Evolutionary conservation across 2,797 vertebrate genomes (phyloP), one percentile per base, ranked within the genome.

Genomic region (Tapera naevia): DNA sequence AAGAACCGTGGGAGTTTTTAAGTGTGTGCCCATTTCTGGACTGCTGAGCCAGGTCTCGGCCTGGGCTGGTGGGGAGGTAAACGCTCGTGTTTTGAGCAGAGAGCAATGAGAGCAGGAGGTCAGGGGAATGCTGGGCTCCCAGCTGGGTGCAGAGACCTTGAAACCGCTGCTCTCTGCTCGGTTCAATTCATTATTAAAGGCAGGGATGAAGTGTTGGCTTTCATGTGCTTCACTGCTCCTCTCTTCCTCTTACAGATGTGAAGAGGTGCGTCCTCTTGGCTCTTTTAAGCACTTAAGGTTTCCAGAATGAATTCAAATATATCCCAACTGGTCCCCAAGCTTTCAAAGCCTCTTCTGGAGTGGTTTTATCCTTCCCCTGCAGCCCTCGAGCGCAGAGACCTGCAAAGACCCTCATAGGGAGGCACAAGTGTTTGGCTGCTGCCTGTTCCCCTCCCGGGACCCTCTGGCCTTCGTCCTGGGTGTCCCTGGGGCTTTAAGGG

Each of bases 381-480:
- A 56, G 41, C 30, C 14, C n/a, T 41, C 1, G 14, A 57, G 51
- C 1, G 0, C 13, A 4, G 70, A 27, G 37, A 14, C 21, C 7
- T 0, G 19, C 37, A 3, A 5, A 2, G 56, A 11, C 41, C 37
- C 25, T 21, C 1, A 0, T 4, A 7, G 0, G 1, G 71, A 48
- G 11, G 11, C 7, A 2, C 5, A 1, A 0, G 19, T 15, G 50
- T 57, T 62, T 0, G 4, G 48, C 48, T 33, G n/a, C 37, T 19
- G 35, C 41, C 30, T 13, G 50, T 11, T 13, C 5, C 17, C 48
- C 43, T 24, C 41, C 14, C 0, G 2, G n/a, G 15, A 6, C 43
- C 37, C 69, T 50, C 46, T 0, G 6, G 28, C 69, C 50, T 10
- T 23, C 24, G 46, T 25, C 65, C 28, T 1, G 2, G 17, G 7